These are phyloP conservation scores for Gnathonemus echidnorhynchus DNA, from an alignment of 2,113 vertebrate genomes.

Conservation along the genomic window DNA sequence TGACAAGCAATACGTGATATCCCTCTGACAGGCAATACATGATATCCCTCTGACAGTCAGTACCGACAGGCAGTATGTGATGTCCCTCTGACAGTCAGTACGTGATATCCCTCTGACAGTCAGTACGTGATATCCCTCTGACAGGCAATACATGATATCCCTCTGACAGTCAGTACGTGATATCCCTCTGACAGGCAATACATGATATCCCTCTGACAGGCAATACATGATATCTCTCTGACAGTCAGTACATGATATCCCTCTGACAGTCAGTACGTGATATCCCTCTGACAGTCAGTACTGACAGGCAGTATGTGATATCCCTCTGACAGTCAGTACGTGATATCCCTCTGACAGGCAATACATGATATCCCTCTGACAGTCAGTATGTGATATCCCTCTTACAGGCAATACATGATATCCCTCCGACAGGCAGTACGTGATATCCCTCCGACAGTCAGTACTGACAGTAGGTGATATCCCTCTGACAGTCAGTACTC, in stretches of 20 bases:
- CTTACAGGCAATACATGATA: not conserved
- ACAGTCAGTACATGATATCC: not conserved
- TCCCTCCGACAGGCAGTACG: not conserved
- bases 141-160: no score
- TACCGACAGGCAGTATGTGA: no score
- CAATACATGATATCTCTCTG: not conserved
- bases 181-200: not conserved
- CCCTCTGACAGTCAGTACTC: no score
- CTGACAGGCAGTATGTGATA: accelerated
- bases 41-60: not conserved
- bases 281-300: not conserved
- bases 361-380: no score
- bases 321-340: not conserved
- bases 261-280: not conserved
- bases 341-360: not conserved
- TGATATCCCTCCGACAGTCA: no score
- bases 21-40: not conserved
- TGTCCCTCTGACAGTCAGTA: no score
- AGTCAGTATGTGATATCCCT: not conserved
- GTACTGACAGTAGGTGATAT: no score
- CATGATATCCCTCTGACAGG: not conserved
- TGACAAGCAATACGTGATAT: not conserved
- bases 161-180: not conserved
- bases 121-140: no score
- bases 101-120: no score